Percentiles rank a stretch among this genome's conserved stretches.
phyloP scores from a whole-genome alignment of 2,113 vertebrate species.

The Pygoscelis antarcticus region DNA sequence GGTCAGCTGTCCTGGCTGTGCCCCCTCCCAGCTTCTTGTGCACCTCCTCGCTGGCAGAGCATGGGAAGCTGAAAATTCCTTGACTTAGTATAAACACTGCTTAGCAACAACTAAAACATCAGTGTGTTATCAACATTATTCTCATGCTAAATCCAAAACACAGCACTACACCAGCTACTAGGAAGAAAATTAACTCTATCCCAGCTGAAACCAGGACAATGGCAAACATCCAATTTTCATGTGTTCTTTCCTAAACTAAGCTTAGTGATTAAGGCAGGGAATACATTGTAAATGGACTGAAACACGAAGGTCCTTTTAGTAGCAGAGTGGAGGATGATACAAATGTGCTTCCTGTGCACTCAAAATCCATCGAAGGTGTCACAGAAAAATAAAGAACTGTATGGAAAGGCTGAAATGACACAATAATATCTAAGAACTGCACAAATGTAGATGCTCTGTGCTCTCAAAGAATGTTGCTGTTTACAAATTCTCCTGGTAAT shows the following conservation, averaged over 20 bases:
- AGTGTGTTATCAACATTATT: too few species aligned
- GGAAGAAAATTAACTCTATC: too few species aligned
- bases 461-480: background rate
- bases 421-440: background rate
- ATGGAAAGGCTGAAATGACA: background rate
- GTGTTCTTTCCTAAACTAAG: background rate
- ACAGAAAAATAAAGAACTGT: background rate
- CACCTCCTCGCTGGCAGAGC: too few species aligned
- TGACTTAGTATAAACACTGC: too few species aligned
- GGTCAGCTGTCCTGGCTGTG: too few species aligned
- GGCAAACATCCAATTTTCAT: background rate
- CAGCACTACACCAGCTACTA: too few species aligned
- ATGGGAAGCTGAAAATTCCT: too few species aligned
- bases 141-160: too few species aligned
- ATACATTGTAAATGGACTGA: background rate
- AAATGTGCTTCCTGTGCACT: background rate
- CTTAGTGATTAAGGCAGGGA: background rate
- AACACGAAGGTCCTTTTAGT: fast-evolving
- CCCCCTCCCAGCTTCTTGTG: too few species aligned
- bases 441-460: background rate
- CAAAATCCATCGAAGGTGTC: background rate
- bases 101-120: too few species aligned
- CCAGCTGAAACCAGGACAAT: too few species aligned
- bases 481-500: background rate
- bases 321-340: background rate